These are phyloP conservation scores for Lucilia cuprina DNA, from an alignment of 1,140 invertebrate species.

Conservation along the genomic window DNA sequence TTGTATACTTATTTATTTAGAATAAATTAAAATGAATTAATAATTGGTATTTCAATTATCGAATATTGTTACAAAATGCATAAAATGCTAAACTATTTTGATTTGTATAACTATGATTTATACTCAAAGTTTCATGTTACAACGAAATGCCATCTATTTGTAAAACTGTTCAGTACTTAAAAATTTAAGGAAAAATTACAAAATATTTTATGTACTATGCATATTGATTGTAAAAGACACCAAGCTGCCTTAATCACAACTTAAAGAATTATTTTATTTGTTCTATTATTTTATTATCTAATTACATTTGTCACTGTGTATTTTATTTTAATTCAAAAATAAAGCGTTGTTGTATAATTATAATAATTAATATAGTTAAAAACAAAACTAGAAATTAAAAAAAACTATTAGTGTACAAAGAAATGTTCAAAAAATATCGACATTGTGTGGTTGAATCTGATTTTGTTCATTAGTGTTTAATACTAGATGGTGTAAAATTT, in stretches of 20 bases:
- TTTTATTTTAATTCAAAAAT: background rate
- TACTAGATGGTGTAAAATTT: no score
- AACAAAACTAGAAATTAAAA: no score
- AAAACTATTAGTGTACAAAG: no score
- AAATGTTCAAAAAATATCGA: no score
- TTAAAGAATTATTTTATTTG: slow-evolving; percentile 1
- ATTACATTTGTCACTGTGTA: background rate
- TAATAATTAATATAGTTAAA: no score
- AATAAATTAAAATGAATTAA: background rate
- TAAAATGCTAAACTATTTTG: slow-evolving; percentile 13
- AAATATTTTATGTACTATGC: background rate
- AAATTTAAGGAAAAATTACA: background rate
- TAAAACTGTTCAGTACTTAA: slow-evolving; percentile 12
- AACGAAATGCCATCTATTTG: slow-evolving; percentile 3
- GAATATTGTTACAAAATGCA: slow-evolving; percentile 13
- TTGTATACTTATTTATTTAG: slow-evolving; percentile 27
- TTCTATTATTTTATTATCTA: background rate
- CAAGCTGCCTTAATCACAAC: slow-evolving; percentile 8
- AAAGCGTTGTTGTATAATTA: no score
- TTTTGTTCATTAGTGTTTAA: no score
- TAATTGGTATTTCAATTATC: slow-evolving; percentile 15
- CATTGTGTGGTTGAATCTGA: no score
- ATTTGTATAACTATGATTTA: background rate
- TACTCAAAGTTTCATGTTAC: slow-evolving; percentile 32
- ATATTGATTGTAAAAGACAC: background rate